Base-by-base conservation (phyloP, 2,113 vertebrate species). In the Lucifuga dentata region DNA sequence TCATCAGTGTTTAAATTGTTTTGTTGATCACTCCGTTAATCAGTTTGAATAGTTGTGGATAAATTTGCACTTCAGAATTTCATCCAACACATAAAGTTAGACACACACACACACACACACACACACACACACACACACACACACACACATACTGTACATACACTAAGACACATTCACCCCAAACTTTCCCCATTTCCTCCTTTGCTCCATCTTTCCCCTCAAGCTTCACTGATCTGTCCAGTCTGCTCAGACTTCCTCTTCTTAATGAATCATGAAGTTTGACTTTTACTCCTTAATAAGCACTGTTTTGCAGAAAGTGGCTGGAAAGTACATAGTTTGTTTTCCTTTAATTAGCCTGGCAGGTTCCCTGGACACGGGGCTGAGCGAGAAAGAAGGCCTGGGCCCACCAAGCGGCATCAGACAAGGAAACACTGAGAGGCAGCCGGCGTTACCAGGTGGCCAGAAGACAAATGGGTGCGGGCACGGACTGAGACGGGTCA, bases 241-340 rank as follows among this genome's bases (percentile, higher is more conserved):
- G 76, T 63, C 81, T 67, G 78, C 76, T 91, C 85, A 88, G 78
- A 84, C 88, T 90, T 95, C 92, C 93, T 94, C 87, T 92, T 86
- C 91, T 88, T 94, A 95, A 95, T 93, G 92, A 94, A 94, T 94
- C 86, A 92, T 92, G 92, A 94, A 92, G 92, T 92, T 91, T 90
- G 90, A 92, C 91, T 93, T 90, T 79, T 67, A 71, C 88, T 91
- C 90, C 81, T 88, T 90, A 94, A 93, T 90, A 91, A 92, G 78
- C 81, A 36, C n/a, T 89, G 88, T 92, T 95, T 93, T 86, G 85
- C 73, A 52, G 61, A 56, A 59, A 77, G 75, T 21, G 81, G 76
- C 87, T 85, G 88, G 86, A 91, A 86, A 84, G 84, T 46, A 19
- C 64, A 38, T 61, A 83, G 90, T 93, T 94, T 93, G 86, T 92